phyloP scores from a whole-genome alignment of 2,113 vertebrate genomes.

The Zapornia atra region DNA sequence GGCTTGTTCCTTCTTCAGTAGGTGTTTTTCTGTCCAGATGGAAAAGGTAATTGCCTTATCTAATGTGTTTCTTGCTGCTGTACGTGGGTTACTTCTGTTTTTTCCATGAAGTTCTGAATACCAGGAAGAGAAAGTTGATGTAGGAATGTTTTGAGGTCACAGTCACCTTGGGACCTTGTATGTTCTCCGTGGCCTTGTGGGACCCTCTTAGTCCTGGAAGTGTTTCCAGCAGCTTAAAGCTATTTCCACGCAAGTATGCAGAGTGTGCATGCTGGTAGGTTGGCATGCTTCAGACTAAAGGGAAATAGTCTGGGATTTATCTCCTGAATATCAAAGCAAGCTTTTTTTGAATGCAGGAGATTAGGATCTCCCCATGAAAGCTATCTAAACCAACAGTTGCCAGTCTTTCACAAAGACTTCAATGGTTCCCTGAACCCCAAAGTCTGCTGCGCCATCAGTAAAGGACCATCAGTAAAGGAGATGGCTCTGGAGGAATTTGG shows the following conservation, averaged over 20 bases:
- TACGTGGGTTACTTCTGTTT: not conserved
- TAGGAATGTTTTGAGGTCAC: not conserved
- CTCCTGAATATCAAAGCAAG: not conserved
- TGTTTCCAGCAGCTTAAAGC: not conserved
- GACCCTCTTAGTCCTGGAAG: not conserved
- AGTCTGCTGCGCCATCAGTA: not conserved
- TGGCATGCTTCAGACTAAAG: not conserved
- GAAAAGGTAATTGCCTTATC: not conserved
- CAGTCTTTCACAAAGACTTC: not conserved
- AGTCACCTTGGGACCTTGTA: not conserved
- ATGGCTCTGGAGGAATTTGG: not conserved
- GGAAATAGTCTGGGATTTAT: not conserved
- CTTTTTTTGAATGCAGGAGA: not conserved
- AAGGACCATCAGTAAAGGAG: not conserved
- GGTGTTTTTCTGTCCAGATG: not conserved
- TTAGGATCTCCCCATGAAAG: not conserved
- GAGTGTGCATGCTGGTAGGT: not conserved
- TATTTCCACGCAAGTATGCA: not conserved
- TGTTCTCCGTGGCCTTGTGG: not conserved
- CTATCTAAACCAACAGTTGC: not conserved
- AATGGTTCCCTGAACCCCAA: not conserved
- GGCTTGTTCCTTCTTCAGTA: not conserved
- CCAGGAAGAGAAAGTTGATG: not conserved
- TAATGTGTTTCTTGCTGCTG: accelerated
- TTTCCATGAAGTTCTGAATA: not conserved